Conservation (phyloP, 2,888 invertebrate genomes). For the Linyphia triangularis region DNA sequence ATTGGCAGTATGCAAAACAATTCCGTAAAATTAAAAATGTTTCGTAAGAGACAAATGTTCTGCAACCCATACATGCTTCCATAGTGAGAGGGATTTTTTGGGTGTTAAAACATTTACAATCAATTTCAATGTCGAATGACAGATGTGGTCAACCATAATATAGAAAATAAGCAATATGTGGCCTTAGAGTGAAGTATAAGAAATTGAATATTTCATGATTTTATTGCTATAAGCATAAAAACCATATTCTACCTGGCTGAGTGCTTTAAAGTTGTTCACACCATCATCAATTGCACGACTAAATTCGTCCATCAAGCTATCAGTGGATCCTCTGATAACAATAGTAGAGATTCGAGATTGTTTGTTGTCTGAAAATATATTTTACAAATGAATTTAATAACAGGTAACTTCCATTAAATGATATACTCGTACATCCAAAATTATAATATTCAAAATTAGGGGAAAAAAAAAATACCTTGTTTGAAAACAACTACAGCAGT, state of each 20-base stretch:
- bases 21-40: too few species aligned
- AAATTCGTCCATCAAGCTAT: slow-evolving; percentile 99
- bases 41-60: too few species aligned
- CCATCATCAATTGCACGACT: slow-evolving; percentile 99
- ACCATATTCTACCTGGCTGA: slow-evolving; percentile 84
- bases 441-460: neutral
- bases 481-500: slow-evolving; percentile 96
- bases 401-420: neutral
- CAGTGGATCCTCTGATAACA: slow-evolving; percentile 96
- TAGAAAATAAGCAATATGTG: neutral
- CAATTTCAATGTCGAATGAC: neutral
- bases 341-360: slow-evolving; percentile 95
- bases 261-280: slow-evolving; percentile 97
- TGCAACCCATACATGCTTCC: too few species aligned
- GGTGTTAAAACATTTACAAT: neutral
- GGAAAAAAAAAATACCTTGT: slow-evolving; percentile 82
- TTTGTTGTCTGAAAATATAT: slow-evolving; percentile 81
- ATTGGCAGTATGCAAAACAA: too few species aligned
- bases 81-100: too few species aligned
- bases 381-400: neutral
- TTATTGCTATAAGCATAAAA: too few species aligned
- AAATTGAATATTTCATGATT: too few species aligned
- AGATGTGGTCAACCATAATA: neutral
- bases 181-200: neutral
- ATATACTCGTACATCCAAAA: neutral